Conservation (phyloP, 2,113 vertebrate genomes). For the Tonatia bakeri region DNA sequence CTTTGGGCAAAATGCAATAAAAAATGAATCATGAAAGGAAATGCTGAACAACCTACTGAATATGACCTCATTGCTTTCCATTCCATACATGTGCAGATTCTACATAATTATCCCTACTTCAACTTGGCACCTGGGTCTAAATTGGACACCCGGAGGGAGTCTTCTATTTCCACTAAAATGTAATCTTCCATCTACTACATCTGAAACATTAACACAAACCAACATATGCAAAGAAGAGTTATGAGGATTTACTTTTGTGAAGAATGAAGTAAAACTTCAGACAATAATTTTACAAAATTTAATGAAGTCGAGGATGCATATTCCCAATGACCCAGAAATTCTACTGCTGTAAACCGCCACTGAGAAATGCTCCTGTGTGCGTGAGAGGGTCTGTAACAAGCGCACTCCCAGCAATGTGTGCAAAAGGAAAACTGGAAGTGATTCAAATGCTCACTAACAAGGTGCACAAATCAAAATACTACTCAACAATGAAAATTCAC, state of each 20-base stretch:
- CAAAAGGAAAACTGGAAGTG: neutral
- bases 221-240: neutral
- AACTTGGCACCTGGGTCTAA: neutral
- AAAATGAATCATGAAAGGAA: neutral
- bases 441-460: neutral
- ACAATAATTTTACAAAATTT: neutral
- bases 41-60: neutral
- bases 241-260: neutral
- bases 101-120: neutral
- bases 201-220: neutral
- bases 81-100: neutral
- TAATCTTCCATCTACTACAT: neutral
- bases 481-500: neutral
- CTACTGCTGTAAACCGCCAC: neutral
- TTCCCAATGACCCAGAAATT: neutral
- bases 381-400: neutral
- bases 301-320: neutral
- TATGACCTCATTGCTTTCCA: neutral
- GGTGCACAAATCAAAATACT: neutral
- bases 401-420: neutral
- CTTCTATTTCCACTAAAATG: neutral
- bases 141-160: neutral
- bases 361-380: neutral
- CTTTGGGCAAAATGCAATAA: constrained; percentile 47
- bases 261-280: neutral